Base-by-base conservation (phyloP, 2,888 invertebrate genomes). In the Bedellia somnulentella region DNA sequence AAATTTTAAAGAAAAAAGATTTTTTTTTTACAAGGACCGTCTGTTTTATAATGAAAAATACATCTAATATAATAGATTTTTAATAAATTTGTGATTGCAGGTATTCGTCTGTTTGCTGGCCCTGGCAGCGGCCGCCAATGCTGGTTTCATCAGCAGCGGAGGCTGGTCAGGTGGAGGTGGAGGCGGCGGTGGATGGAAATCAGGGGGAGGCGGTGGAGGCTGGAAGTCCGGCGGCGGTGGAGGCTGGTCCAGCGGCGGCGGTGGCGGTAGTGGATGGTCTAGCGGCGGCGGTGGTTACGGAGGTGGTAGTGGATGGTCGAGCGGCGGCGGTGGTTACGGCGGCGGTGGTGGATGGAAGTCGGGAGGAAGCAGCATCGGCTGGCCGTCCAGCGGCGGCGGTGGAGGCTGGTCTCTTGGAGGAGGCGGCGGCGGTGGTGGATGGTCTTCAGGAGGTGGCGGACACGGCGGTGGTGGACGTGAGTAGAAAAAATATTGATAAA, bases 91-190 rank as follows among this genome's bases (percentile, higher is more conserved):
- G n/a, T n/a, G n/a, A n/a, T 17, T 17, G 2, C 57, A 75, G 73
- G 61, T 73, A 39, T 71, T 75, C 54, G 58, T 73, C 32, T 75
- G 73, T 46, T 46, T 75, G 22, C 51, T 75, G 47, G 64, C 64
- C 35, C 41, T 71, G 36, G 60, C 62, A 37, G 70, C 57, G 33
- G 62, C 46, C 38, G 57, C 53, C 15, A 53, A 56, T 27, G 71
- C 68, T 47, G 73, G 73, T 10, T 62, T 50, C 38, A 60, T 67
- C 37, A 48, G 57, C 25, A 52, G 61, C 32, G 42, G 57, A 22
- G 51, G 43, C 16, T 46, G 47, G 49, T 49, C 45, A 17, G 37
- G 45, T 30, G 41, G 45, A 27, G 35, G 42, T 22, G 27, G 38
- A 15, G 38, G 42, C 9, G 35, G 36, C 26, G 48, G 59, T 27